Evolutionary conservation across 2,888 invertebrate genomes (phyloP).

Genomic region (Mayetiola destructor): DNA sequence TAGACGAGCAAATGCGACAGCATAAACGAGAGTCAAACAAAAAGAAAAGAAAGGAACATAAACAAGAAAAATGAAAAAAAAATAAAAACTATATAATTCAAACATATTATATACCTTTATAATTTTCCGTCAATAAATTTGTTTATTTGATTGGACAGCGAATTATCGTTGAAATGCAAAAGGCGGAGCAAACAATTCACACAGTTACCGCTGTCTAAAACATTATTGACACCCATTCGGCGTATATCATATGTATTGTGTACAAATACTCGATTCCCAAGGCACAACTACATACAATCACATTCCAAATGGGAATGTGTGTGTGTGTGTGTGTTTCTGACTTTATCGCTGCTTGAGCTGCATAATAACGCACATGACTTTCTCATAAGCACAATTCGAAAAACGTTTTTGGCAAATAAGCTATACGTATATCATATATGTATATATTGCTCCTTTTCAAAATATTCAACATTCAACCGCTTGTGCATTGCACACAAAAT

Average conservation of each 20-base stretch:
- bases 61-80: neutral
- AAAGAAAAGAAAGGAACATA: neutral
- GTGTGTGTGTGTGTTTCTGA: neutral
- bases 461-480: no score
- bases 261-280: neutral
- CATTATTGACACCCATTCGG: slow-evolving; percentile 11
- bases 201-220: neutral
- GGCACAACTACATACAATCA: neutral
- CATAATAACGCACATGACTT: slow-evolving; percentile 8
- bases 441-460: no score
- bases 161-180: slow-evolving; percentile 6
- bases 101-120: slow-evolving; percentile 12
- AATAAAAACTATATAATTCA: slow-evolving; percentile 8
- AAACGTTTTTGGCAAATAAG: slow-evolving; percentile 12
- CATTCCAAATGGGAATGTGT: neutral
- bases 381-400: slow-evolving; percentile 9
- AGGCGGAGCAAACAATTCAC: slow-evolving; percentile 12
- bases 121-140: slow-evolving; percentile 14
- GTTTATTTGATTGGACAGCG: slow-evolving; percentile 14
- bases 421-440: neutral
- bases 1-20: neutral
- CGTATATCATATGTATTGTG: slow-evolving; percentile 7
- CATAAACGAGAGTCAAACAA: neutral
- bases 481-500: no score
- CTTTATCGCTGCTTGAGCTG: slow-evolving; percentile 2